Evolutionary conservation across 2,113 vertebrate species (phyloP), one percentile per base, ranked within the genome.

Genomic region (Takifugu bimaculatus): DNA sequence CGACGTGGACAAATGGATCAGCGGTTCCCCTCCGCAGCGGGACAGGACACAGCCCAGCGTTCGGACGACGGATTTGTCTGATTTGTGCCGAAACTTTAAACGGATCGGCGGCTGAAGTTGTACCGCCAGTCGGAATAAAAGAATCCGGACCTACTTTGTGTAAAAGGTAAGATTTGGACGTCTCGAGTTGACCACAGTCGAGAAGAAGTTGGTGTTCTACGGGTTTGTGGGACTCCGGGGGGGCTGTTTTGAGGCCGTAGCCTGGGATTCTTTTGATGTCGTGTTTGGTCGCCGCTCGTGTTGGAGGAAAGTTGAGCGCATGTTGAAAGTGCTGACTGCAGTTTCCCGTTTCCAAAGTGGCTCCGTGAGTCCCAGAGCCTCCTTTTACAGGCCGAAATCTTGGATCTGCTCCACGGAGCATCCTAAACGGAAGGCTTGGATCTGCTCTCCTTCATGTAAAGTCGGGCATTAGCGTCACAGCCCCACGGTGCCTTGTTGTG

Each of bases 281-380:
- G 57, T 43, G 27, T 3, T 55, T 77, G 62, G 43, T 63, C 68
- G 63, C 54, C 45, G 45, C 6, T 14, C 4, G 45, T 48, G 45
- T 48, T 57, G 76, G 77, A 77, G 66, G 75, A 83, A 86, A 83
- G 77, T 85, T 80, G 80, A 78, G 77, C 70, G 63, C 78, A 67
- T 57, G 75, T 48, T 65, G 67, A 50, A 32, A 68, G 39, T 63
- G 75, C 77, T 65, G 74, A 74, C 47, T 69, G 66, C 39, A 68
- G 71, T 65, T 77, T 76, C 71, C 65, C 71, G 67, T 32, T 39
- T 39, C 7, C 35, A 10, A 11, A 39, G 35, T 39, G 35, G 35
- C 7, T 39, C 35, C 81, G 4, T 72, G 54, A 67, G 51, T 53
- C 68, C 63, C 74, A 74, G 84, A 87, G 43, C 29, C 32, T 26